Percentiles rank a stretch among this genome's conserved stretches.
These are phyloP conservation scores for Apeltes quadracus DNA, from an alignment of 2,113 vertebrate species.

Conservation along the genomic window DNA sequence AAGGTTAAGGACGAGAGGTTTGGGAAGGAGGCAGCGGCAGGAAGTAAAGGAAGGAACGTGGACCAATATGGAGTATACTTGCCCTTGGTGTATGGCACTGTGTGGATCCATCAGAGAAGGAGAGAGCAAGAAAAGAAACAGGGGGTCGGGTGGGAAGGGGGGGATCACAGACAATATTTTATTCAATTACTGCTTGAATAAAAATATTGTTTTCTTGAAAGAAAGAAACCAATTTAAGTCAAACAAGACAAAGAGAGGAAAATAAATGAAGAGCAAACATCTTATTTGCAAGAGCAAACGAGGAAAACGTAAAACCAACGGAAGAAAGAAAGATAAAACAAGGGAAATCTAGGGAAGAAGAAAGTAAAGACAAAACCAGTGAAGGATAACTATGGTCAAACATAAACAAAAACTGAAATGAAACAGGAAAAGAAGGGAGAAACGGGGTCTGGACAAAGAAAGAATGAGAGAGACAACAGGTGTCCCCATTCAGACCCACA, in stretches of 20 bases:
- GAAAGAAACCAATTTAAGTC: conserved; percentile 81
- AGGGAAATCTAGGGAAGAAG: conserved; percentile 53
- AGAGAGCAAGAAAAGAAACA: conserved; percentile 99
- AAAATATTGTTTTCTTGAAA: conserved; percentile 98
- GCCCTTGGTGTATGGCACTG: conserved; percentile 95
- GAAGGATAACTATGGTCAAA: conserved; percentile 43
- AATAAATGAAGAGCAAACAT: conserved; percentile 71
- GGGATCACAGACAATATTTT: conserved; percentile 99
- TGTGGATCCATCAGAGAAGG: conserved; percentile 99
- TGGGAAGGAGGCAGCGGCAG: conserved; percentile 79
- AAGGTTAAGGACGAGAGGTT: conserved; percentile 75
- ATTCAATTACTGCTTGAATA: conserved; percentile 99
- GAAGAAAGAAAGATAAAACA: conserved; percentile 83
- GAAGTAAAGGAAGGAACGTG: conserved; percentile 86
- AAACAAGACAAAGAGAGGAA: conserved; percentile 84
- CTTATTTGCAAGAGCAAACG: conserved; percentile 70
- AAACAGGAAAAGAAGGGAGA: conserved; percentile 56
- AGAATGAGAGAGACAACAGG: conserved; percentile 70
- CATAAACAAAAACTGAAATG: conserved; percentile 40
- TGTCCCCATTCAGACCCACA: conserved; percentile 73
- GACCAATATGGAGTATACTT: conserved; percentile 99
- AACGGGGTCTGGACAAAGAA: conserved; percentile 63
- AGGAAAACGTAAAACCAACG: conserved; percentile 64
- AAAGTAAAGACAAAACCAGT: conserved; percentile 44
- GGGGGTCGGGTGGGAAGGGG: conserved; percentile 89